Percentiles rank a stretch among this genome's conserved stretches.
phyloP scores from a whole-genome alignment of 2,888 invertebrate species.

The Coenonympha glycerion region DNA sequence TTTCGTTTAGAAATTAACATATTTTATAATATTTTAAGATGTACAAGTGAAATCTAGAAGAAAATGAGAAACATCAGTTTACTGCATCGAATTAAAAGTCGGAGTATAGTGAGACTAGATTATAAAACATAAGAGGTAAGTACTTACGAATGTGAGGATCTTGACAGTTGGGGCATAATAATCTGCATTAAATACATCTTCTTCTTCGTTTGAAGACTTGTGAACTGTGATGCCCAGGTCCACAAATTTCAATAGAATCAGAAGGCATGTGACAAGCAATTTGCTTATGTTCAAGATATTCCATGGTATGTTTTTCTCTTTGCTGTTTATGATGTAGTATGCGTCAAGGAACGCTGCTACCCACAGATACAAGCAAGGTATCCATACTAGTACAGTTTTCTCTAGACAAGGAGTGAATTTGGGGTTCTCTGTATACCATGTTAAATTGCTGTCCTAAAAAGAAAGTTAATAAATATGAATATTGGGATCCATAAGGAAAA shows the following conservation, averaged over 20 bases:
- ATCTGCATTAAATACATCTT: conserved; percentile 79
- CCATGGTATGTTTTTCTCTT: conserved; percentile 87
- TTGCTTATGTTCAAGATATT: conserved; percentile 82
- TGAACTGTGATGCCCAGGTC: conserved; percentile 81
- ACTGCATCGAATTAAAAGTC: too few species aligned
- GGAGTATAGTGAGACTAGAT: too few species aligned
- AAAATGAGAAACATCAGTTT: too few species aligned
- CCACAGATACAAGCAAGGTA: conserved; percentile 91
- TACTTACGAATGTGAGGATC: conserved; percentile 88
- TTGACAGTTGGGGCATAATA: conserved; percentile 86
- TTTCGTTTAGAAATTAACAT: too few species aligned
- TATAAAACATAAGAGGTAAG: too few species aligned
- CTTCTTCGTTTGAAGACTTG: conserved; percentile 66
- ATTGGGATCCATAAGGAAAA: neutral
- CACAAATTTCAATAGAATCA: conserved; percentile 80
- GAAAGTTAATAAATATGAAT: neutral
- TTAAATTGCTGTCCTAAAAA: conserved; percentile 83
- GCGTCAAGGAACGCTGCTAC: conserved; percentile 82
- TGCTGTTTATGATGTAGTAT: conserved; percentile 84
- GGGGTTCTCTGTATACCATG: conserved; percentile 89
- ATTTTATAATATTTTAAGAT: too few species aligned
- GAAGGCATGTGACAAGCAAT: conserved; percentile 77
- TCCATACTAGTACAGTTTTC: conserved; percentile 92
- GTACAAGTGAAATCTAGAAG: too few species aligned
- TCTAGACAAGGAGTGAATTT: conserved; percentile 94